phyloP scores from a whole-genome alignment of 30 jellyfish, hydroid and myxozoan genomes.

The Morbakka virulenta region DNA sequence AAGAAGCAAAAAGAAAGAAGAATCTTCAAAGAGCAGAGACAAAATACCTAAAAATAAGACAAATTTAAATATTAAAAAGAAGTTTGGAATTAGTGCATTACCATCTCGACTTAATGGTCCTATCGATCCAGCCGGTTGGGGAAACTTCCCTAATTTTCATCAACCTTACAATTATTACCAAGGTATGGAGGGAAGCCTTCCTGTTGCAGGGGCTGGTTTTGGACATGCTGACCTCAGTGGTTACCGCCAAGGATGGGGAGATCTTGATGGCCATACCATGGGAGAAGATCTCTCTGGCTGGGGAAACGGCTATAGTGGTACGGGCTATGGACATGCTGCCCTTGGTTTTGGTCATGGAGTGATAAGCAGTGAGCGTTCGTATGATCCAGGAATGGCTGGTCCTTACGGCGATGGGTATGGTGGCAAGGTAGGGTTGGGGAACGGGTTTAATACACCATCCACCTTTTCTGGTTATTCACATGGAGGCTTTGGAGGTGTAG shows the following conservation, averaged over 20 bases:
- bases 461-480: neutral
- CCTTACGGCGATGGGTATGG: neutral
- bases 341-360: neutral
- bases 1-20: neutral
- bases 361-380: neutral
- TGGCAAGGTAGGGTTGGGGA: no score
- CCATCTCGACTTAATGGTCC: constrained; percentile 50
- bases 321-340: neutral
- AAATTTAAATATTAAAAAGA: neutral
- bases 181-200: constrained; percentile 21
- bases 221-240: constrained; percentile 42
- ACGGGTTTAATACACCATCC: neutral
- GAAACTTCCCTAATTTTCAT: constrained; percentile 43
- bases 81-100: constrained; percentile 26
- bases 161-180: constrained; percentile 47
- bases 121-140: constrained; percentile 77
- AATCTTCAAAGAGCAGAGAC: constrained; percentile 4
- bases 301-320: constrained; percentile 26
- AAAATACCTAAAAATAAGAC: neutral
- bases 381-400: neutral
- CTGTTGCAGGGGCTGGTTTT: constrained; percentile 20
- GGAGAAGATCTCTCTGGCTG: constrained; percentile 55
- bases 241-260: constrained; percentile 47
- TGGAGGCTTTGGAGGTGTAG: neutral
- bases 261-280: constrained; percentile 49